Conservation (phyloP, 1,140 invertebrate species). For the Drosophila kikkawai region DNA sequence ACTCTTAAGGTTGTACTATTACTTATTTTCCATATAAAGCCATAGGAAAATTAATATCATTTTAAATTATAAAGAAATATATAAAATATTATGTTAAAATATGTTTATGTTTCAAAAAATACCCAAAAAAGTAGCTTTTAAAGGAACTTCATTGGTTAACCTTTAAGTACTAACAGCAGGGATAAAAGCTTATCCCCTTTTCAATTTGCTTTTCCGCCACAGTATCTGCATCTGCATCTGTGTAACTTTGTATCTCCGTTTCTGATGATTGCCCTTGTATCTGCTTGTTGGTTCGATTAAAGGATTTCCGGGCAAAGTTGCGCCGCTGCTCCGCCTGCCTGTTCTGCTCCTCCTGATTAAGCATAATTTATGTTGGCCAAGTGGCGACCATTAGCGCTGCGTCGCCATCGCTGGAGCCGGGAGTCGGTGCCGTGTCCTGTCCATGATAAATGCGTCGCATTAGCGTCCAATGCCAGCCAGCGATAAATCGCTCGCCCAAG, state of each 20-base stretch:
- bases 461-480: slow-evolving; percentile 62
- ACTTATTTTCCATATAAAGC: background rate
- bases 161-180: background rate
- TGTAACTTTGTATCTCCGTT: background rate
- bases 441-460: slow-evolving; percentile 79
- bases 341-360: slow-evolving; percentile 60
- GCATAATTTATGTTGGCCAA: slow-evolving; percentile 78
- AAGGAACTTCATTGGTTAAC: background rate
- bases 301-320: slow-evolving; percentile 32
- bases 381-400: slow-evolving; percentile 76
- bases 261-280: slow-evolving; percentile 42
- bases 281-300: slow-evolving; percentile 63
- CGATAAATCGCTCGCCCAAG: slow-evolving; percentile 57
- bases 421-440: slow-evolving; percentile 24
- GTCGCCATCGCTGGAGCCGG: slow-evolving; percentile 24
- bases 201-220: slow-evolving; percentile 2
- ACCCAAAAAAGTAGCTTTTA: background rate
- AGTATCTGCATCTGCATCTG: background rate
- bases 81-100: background rate
- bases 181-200: background rate
- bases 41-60: background rate
- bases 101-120: background rate
- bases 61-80: background rate
- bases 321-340: slow-evolving; percentile 4
- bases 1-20: background rate